Evolutionary conservation across 2,888 invertebrate genomes (phyloP).

Genomic region (Nycteola revayana): DNA sequence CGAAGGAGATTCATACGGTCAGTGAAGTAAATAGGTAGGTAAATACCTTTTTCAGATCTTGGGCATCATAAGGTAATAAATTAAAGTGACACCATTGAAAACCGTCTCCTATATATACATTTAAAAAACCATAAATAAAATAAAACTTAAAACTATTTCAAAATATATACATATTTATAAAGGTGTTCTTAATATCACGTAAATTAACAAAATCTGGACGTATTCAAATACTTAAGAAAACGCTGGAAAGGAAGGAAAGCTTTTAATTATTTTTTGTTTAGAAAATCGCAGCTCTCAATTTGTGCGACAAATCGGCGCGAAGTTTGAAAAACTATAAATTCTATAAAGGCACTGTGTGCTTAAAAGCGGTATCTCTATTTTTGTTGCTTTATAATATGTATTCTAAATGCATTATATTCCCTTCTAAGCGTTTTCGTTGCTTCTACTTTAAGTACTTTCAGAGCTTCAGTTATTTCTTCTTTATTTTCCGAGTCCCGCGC

Average conservation of each 20-base stretch:
- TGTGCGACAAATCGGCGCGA: constrained; percentile 41
- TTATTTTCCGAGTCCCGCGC: constrained; percentile 58
- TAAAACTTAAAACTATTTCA: too few species aligned
- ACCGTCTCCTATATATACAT: too few species aligned
- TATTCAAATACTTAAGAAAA: neutral
- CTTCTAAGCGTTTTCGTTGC: constrained; percentile 62
- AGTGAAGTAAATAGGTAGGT: too few species aligned
- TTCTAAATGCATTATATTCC: constrained; percentile 65
- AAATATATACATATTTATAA: too few species aligned
- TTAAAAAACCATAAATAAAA: too few species aligned
- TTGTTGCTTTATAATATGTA: constrained; percentile 49
- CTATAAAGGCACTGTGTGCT: constrained; percentile 36
- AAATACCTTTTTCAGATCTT: too few species aligned
- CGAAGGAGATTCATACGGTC: too few species aligned
- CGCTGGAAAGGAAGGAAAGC: neutral
- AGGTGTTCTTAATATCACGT: too few species aligned
- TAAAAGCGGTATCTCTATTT: constrained; percentile 29
- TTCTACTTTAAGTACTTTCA: constrained; percentile 63
- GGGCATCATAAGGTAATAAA: too few species aligned
- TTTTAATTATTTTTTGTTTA: neutral
- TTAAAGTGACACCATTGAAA: too few species aligned
- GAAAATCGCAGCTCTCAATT: constrained; percentile 10
- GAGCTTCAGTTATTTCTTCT: constrained; percentile 54
- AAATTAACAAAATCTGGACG: neutral
- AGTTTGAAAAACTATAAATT: constrained; percentile 42